Evolutionary conservation across 2,888 invertebrate species (phyloP), one percentile per base, ranked within the genome.

Genomic region (Hirtodrosophila cameraria): DNA sequence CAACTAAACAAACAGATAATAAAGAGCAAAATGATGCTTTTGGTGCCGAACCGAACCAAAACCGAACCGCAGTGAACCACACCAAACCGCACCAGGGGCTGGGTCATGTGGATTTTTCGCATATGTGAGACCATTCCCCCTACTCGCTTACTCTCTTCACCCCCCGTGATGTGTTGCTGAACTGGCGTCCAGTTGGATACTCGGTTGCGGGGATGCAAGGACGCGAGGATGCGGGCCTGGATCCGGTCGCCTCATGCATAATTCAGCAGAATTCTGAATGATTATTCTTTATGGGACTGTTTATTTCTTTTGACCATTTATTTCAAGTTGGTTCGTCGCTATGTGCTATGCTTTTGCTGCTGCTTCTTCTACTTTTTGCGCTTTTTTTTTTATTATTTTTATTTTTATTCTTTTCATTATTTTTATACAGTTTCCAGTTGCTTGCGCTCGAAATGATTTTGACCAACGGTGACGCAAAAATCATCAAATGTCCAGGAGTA

Each of bases 201-300:
- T 53, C 23, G 6, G 23, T n/a, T n/a, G n/a, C 48, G 49, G 55
- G 61, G 61, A 42, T 62, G 46, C 57, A 53, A 8, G 48, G 39
- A 39, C 30, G 39, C 43, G 38, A 38, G 66, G 43, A 38, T 12
- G 30, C 39, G 30, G 31, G 12, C 23, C 30, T 39, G 60, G 46
- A 43, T 45, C 61, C 38, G 68, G 59, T 58, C 53, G 68, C 74
- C 89, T 89, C 90, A 90, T 90, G 90, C 90, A 90, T 90, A 88
- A 90, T 90, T 90, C 90, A 90, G 87, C 88, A 89, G 90, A 90
- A 88, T 89, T 90, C 90, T 86, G 89, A 90, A 90, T 90, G 90
- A 90, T 90, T 90, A 90, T 90, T 90, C 90, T 90, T 90, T 90
- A 90, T 90, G 90, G 88, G 90, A 89, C 90, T 90, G 90, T 90